These are phyloP conservation scores for Bambusicola thoracicus DNA, from an alignment of 2,113 vertebrate species.

Conservation along the genomic window DNA sequence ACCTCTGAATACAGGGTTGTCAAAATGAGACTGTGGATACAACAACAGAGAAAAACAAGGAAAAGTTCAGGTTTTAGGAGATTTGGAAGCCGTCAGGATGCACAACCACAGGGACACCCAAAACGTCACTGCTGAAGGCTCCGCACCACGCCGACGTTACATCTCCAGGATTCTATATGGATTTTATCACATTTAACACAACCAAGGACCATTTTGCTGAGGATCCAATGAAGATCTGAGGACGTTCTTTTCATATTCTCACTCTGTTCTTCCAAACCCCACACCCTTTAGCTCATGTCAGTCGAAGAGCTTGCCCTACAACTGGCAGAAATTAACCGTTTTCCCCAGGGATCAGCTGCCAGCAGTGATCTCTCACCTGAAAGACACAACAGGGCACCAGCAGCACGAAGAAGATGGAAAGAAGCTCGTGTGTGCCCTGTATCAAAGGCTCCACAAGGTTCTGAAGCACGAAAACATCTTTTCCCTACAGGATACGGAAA, in stretches of 20 bases:
- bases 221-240: neutral
- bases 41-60: neutral
- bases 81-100: too few relatives aligned
- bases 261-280: neutral
- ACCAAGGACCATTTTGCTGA: fast-evolving
- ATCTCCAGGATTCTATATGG: neutral
- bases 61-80: neutral
- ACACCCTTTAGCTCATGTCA: neutral
- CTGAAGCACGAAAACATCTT: neutral
- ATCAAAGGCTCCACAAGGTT: neutral
- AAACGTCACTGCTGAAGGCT: neutral
- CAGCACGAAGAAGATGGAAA: neutral
- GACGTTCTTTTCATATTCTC: neutral
- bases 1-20: fast-evolving
- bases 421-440: neutral
- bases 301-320: neutral
- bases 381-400: neutral
- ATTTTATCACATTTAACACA: neutral
- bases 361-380: neutral
- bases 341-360: neutral
- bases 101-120: too few relatives aligned
- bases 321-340: neutral
- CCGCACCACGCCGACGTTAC: neutral
- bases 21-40: neutral
- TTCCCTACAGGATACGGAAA: neutral